Base-by-base conservation (phyloP, 2,888 invertebrate genomes). In the Caenorhabditis japonica region DNA sequence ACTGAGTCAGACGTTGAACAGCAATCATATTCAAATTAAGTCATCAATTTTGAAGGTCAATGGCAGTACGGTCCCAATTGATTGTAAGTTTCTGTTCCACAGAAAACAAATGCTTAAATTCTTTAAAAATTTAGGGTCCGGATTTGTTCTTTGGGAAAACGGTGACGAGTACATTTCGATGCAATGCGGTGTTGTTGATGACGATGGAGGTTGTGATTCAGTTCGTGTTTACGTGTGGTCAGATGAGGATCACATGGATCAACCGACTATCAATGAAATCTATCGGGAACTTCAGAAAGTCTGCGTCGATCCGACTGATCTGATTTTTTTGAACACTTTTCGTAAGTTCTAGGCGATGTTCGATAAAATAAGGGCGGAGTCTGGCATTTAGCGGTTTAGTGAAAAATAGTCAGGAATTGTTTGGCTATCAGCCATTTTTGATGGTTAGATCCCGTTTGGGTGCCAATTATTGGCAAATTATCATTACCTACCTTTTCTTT, bases 241-340 rank as follows among this genome's bases (percentile, higher is more conserved):
- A 10, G 82, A 80, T 66, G 82, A 82, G 58, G 82, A 82, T 60
- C 80, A 80, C 68, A 82, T 82, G 82, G 82, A 82, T 61, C 82
- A 82, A 53, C 82, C 82, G 23, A 82, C 82, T 4, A 79, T 82
- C 33, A 61, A 75, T 17, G 79, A 82, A 51, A 82, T 82, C 43
- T 77, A 80, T 51, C 56, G 68, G 3, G 72, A 75, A 23, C 72
- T 82, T 2, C 82, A 82, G 55, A 70, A 75, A n/a, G 72, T 79
- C 41, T 82, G 82, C 47, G 72, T 82, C 46, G 82, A 82, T 61
- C 82, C 82, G 7, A 81, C 80, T 4, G 82, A 81, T 43, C 69
- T 82, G n/a, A 78, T 79, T 41, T 82, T 79, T 43, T 61, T 82
- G 46, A 82, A 82, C 69, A 82, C 82, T 19, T 82, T 82, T 56